A percentile compares a stretch with the other conserved stretches of the same genome.
Conservation (phyloP, 1,140 invertebrate genomes). For the Leptonema lineaticorne region DNA sequence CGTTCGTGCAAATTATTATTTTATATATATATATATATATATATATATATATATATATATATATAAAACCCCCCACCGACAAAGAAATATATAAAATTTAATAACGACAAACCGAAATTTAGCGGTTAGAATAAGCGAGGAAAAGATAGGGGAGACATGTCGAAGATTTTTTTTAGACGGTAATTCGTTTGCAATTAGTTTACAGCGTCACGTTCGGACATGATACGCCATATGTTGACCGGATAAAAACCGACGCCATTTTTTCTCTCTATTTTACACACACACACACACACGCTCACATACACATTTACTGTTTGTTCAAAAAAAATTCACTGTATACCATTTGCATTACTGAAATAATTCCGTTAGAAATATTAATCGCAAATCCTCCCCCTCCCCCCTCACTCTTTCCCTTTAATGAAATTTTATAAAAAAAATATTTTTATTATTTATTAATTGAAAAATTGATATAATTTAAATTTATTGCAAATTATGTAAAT, state of each 20-base stretch:
- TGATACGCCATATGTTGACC: slow-evolving; percentile 33
- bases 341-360: background rate
- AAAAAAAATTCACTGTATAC: background rate
- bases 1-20: too few species aligned
- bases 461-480: too few species aligned
- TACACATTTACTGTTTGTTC: background rate
- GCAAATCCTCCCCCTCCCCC: too few species aligned
- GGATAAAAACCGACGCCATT: slow-evolving; percentile 34
- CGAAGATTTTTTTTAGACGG: slow-evolving; percentile 35
- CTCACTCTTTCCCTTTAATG: too few species aligned
- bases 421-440: too few species aligned
- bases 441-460: too few species aligned
- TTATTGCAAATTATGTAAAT: too few species aligned
- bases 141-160: slow-evolving; percentile 15
- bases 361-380: too few species aligned
- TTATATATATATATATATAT: too few species aligned
- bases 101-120: background rate
- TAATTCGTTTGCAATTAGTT: slow-evolving; percentile 41
- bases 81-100: background rate
- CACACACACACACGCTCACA: too few species aligned
- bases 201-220: slow-evolving; percentile 39
- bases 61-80: too few species aligned
- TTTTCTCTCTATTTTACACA: background rate
- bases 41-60: too few species aligned
- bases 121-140: background rate